Conservation (phyloP, 2,888 invertebrate genomes). For the Drosophila leonis region DNA sequence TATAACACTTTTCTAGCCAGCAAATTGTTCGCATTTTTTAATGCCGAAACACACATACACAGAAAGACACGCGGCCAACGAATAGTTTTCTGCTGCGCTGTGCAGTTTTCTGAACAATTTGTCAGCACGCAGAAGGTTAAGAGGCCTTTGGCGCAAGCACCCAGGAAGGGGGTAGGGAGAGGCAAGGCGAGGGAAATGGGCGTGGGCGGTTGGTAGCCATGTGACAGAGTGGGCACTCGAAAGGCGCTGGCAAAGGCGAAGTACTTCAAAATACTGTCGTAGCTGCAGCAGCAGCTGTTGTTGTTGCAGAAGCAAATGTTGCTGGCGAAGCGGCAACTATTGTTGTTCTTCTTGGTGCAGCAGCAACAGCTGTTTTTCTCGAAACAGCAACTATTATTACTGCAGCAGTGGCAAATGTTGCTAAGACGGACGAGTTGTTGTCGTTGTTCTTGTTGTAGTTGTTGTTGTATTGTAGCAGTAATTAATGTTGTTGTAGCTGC, state of each 20-base stretch:
- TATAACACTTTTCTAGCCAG: conserved; percentile 40
- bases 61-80: conserved; percentile 1
- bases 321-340: conserved; percentile 1
- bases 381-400: not conserved
- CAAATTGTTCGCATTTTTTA: conserved; percentile 34
- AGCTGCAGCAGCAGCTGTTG: conserved; percentile 16
- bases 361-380: not conserved
- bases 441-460: not conserved
- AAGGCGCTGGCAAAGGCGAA: conserved; percentile 49
- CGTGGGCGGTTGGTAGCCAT: conserved; percentile 11
- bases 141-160: not conserved
- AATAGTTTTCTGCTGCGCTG: conserved; percentile 37
- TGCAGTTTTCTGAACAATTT: conserved; percentile 52
- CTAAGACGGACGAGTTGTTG: not conserved
- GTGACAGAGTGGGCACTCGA: conserved; percentile 60
- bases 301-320: conserved; percentile 6
- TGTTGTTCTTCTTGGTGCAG: not conserved
- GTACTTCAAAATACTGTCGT: conserved; percentile 27
- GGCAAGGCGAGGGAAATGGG: not conserved
- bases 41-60: conserved; percentile 5
- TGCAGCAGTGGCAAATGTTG: conserved; percentile 4
- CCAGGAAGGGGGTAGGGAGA: not conserved
- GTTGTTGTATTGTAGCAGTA: not conserved
- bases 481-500: not conserved
- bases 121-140: conserved; percentile 47